phyloP scores from a whole-genome alignment of 1,140 invertebrate genomes.

The Drosophila ogumai region DNA sequence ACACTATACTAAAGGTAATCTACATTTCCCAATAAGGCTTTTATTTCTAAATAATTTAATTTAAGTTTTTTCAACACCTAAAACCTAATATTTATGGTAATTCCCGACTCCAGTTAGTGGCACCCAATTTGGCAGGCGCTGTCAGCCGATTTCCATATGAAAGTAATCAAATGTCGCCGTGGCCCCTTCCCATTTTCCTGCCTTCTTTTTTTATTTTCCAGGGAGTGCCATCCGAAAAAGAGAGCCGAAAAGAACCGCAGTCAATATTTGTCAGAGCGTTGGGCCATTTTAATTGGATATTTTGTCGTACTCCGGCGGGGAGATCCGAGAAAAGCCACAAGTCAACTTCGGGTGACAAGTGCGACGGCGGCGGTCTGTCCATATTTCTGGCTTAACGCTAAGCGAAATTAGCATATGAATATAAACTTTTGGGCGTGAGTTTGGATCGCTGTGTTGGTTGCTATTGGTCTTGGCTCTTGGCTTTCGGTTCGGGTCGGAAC shows the following conservation, averaged over 20 bases:
- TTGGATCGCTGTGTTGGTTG: conserved; percentile 9
- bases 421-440: conserved; percentile 60
- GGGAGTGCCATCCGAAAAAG: conserved; percentile 33
- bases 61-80: background rate
- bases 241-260: conserved; percentile 46
- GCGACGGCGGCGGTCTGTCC: conserved; percentile 50
- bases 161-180: conserved; percentile 13
- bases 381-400: conserved; percentile 65
- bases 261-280: conserved; percentile 63
- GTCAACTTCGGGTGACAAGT: conserved; percentile 55
- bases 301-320: conserved; percentile 34
- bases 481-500: background rate
- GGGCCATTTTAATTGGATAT: conserved; percentile 79
- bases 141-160: conserved; percentile 44
- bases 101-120: background rate
- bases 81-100: conserved; percentile 12
- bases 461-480: conserved; percentile 34
- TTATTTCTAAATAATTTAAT: conserved; percentile 4
- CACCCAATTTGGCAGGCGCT: conserved; percentile 24
- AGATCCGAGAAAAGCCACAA: conserved; percentile 51
- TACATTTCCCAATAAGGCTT: background rate
- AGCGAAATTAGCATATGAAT: conserved; percentile 81
- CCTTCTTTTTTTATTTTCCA: background rate
- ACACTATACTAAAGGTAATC: background rate
- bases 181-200: conserved; percentile 10